Evolutionary conservation across 2,113 vertebrate genomes (phyloP), one percentile per base, ranked within the genome.

Genomic region (Nicator chloris): DNA sequence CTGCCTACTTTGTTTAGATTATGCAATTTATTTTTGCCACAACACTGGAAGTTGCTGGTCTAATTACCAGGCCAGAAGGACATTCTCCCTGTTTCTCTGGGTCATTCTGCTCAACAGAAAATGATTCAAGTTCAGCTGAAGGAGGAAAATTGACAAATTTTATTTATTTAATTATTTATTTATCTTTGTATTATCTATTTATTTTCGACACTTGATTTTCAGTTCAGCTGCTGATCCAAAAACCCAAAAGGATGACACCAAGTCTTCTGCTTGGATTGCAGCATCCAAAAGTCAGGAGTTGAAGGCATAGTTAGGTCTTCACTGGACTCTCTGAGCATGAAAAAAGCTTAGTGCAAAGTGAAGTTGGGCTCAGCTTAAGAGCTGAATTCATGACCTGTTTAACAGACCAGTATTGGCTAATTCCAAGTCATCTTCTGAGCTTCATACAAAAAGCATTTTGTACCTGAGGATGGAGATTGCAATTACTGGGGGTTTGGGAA

Each of bases 141-240:
- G 19, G 30, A 68, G 39, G 30, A 63, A 54, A 75, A 5, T 1
- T 2, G 7, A 2, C 7, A 2, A 8, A 5, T 3, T 35, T 27
- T 6, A 30, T 72, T 50, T 33, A 12, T 1, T 42, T 42, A n/a
- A 5, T 23, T 31, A 6, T 8, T 24, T 17, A 7, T 31, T 31
- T 49, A 2, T 42, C 30, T 37, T 2, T 18, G 2, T 8, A 10
- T 64, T 19, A 8, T 40, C 26, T 23, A 10, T 45, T 59, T 59
- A 7, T 23, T 31, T 81, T 40, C 12, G 49, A 17, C 39, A 4
- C 9, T 54, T 31, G 11, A 5, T 68, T 76, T 59, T 47, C 20
- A 16, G 56, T 71, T 56, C 47, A 30, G 18, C 33, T 68, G 49
- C 57, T 14, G 66, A 72, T 30, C 8, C 40, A 51, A 82, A 82